Base-by-base conservation (phyloP, 2,888 invertebrate genomes). In the Teleiodes luculella region DNA sequence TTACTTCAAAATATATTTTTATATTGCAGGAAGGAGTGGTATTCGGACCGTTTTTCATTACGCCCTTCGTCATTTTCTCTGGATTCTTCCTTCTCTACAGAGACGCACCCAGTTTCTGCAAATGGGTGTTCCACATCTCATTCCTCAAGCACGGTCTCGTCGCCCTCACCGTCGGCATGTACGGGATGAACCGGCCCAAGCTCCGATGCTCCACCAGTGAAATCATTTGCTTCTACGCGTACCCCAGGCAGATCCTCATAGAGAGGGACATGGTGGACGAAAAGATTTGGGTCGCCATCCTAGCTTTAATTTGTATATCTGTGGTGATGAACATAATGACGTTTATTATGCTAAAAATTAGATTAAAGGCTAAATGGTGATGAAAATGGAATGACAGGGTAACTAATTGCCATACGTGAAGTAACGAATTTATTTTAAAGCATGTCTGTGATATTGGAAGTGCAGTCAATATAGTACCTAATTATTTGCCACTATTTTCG, bases 71-170 rank as follows among this genome's bases (percentile, higher is more conserved):
- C 20, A 91, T 97, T 65, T 98, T 98, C 86, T 96, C 97, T 53
- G 98, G 98, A 5, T 98, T 97, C 85, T 98, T 98, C 77, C 93
- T 98, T 1, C 95, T 94, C 68, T 91, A 95, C 66, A 92, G 92
- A 65, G 96, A 97, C 66, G 95, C 97, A 1, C 96, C 96, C 7
- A 80, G 83, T 0, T 93, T 93, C 68, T 86, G 97, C 61, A 93
- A 93, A 45, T 98, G 97, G 97, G 67, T 98, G 30, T 97, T 97
- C 68, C 95, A 97, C 74, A 82, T 94, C 31, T 97, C 97, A 0
- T 98, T 96, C 78, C 88, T 97, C 33, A 96, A 97, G 67, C 97
- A 98, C 68, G 95, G 96, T 1, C 92, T 97, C 52, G 96, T 97
- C 63, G 97, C 96, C 3, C 90, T 95, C 0, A 92, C 96, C 62